Percentiles rank a stretch among this genome's conserved stretches.
These are phyloP conservation scores for Drosophila kambysellisi DNA, from an alignment of 2,888 invertebrate species.

Conservation along the genomic window DNA sequence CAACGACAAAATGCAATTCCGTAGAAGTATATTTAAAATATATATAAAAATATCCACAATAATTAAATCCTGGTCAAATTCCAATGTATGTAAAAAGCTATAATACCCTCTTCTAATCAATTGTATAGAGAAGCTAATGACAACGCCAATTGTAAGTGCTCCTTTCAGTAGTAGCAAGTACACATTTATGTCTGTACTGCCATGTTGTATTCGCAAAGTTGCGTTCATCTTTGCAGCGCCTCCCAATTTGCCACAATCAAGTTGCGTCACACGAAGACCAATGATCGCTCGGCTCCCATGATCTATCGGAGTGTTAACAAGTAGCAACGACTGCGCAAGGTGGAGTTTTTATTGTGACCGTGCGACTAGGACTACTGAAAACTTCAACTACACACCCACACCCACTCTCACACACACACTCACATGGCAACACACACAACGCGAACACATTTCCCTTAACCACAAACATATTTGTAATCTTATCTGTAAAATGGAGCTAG, in stretches of 20 bases:
- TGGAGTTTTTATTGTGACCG: constrained; percentile 69
- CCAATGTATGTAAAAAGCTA: constrained; percentile 31
- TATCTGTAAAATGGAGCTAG: constrained; percentile 26
- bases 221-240: constrained; percentile 87
- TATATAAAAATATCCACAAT: neutral
- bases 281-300: constrained; percentile 93
- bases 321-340: constrained; percentile 77
- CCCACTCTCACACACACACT: neutral
- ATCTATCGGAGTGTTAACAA: constrained; percentile 85
- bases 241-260: constrained; percentile 96
- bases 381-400: constrained; percentile 38
- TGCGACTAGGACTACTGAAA: constrained; percentile 20
- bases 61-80: neutral
- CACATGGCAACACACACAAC: constrained; percentile 5
- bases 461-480: constrained; percentile 25
- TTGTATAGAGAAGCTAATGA: constrained; percentile 18
- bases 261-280: constrained; percentile 94
- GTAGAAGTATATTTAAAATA: constrained; percentile 16
- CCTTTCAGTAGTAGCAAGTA: constrained; percentile 23
- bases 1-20: constrained; percentile 15
- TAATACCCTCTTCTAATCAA: constrained; percentile 3
- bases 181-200: neutral
- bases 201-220: constrained; percentile 43
- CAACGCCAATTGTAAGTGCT: constrained; percentile 26
- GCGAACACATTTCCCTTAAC: constrained; percentile 19